Percentiles rank a stretch among this genome's conserved stretches.
phyloP scores from a whole-genome alignment of 2,113 vertebrate genomes.

The Pangasianodon gigas region DNA sequence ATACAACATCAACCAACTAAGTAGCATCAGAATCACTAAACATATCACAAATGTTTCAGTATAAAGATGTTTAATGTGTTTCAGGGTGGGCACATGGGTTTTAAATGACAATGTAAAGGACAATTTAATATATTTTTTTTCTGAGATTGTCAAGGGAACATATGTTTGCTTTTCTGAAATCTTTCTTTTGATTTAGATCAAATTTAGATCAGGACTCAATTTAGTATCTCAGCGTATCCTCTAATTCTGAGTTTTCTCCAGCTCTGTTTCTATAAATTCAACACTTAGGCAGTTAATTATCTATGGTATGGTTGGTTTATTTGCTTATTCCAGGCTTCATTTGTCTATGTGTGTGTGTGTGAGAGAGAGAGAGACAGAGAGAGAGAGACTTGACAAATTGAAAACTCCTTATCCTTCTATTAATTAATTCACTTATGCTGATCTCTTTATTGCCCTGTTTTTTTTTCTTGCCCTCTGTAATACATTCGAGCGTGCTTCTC shows the following conservation, averaged over 20 bases:
- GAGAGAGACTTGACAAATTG: neutral
- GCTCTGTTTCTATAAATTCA: neutral
- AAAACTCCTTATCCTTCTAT: neutral
- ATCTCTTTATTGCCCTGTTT: neutral
- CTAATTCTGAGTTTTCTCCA: neutral
- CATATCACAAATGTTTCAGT: too few species aligned
- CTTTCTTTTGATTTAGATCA: too few species aligned
- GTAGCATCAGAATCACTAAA: too few species aligned
- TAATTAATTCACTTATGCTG: conserved; percentile 28
- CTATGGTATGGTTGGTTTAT: neutral
- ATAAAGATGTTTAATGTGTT: too few species aligned
- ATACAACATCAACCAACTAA: too few species aligned
- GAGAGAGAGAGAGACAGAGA: neutral
- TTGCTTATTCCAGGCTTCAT: neutral
- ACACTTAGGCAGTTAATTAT: neutral
- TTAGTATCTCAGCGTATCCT: neutral
- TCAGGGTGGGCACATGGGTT: too few species aligned
- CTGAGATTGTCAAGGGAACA: too few species aligned
- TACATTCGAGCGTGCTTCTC: neutral
- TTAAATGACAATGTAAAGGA: too few species aligned
- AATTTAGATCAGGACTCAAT: too few species aligned
- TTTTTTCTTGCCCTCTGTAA: neutral
- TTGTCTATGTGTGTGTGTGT: neutral
- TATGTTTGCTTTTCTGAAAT: too few species aligned
- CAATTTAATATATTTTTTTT: too few species aligned